Evolutionary conservation across 2,797 vertebrate species (phyloP).

Genomic region (Myotis findleyi): DNA sequence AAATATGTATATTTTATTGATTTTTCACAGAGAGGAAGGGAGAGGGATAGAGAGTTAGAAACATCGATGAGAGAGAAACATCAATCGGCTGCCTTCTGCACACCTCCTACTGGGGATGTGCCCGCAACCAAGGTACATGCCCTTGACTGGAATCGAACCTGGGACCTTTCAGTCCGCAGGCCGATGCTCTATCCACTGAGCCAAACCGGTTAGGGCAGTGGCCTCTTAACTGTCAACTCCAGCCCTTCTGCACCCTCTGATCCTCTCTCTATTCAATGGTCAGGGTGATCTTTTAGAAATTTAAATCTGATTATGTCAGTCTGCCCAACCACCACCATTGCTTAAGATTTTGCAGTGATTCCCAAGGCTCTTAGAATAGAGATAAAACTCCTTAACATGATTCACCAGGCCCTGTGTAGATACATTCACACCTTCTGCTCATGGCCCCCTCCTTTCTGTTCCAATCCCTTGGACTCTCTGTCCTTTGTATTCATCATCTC

Average conservation of each 20-base stretch:
- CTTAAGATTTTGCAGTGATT: conserved; percentile 4
- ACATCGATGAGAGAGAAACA: no score
- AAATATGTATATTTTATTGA: no score
- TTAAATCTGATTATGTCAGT: background rate
- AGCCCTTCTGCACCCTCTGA: background rate
- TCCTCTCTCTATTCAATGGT: background rate
- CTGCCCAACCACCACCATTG: background rate
- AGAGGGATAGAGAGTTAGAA: no score
- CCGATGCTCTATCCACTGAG: no score
- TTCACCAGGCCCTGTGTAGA: background rate
- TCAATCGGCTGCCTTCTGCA: no score
- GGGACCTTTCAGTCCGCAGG: no score
- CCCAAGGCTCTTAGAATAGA: background rate
- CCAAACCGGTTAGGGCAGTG: no score
- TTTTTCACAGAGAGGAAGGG: no score
- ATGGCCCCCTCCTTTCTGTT: background rate
- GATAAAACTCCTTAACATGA: background rate
- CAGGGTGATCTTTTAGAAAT: background rate
- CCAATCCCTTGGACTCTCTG: background rate
- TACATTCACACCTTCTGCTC: background rate
- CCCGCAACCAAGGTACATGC: no score
- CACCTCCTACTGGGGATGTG: no score
- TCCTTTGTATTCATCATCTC: background rate
- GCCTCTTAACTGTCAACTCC: background rate
- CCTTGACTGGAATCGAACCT: no score